phyloP scores from a whole-genome alignment of 2,113 vertebrate species.

The Rhinolophus ferrumequinum region DNA sequence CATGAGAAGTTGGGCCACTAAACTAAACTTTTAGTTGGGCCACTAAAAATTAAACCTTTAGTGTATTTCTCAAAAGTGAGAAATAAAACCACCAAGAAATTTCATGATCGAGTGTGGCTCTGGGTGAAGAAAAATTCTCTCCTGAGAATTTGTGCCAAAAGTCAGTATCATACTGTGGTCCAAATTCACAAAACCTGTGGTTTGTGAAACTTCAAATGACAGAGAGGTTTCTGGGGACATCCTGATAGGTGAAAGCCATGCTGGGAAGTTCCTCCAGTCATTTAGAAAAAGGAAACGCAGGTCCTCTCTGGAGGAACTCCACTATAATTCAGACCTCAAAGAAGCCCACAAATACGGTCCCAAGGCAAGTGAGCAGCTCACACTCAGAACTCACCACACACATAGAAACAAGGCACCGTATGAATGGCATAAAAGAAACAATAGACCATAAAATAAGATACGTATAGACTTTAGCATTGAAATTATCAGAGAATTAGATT shows the following conservation, averaged over 20 bases:
- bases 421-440: background rate
- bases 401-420: background rate
- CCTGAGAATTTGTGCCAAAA: background rate
- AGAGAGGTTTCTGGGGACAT: background rate
- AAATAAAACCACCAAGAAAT: background rate
- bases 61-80: background rate
- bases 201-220: background rate
- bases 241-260: background rate
- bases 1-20: background rate
- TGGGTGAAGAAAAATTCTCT: background rate
- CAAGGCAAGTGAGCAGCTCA: background rate
- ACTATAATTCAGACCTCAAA: background rate
- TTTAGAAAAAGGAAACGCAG: background rate
- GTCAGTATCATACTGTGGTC: background rate
- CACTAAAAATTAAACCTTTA: background rate
- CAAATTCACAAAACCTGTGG: too few species aligned
- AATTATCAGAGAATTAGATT: background rate
- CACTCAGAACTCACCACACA: background rate
- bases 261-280: background rate
- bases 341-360: background rate
- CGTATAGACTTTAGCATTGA: background rate
- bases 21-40: too few species aligned
- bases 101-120: background rate
- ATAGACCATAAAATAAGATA: background rate
- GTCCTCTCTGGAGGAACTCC: background rate